These are phyloP conservation scores for Platorchestia sp. DNA, from an alignment of 1,140 invertebrate species.

Conservation along the genomic window DNA sequence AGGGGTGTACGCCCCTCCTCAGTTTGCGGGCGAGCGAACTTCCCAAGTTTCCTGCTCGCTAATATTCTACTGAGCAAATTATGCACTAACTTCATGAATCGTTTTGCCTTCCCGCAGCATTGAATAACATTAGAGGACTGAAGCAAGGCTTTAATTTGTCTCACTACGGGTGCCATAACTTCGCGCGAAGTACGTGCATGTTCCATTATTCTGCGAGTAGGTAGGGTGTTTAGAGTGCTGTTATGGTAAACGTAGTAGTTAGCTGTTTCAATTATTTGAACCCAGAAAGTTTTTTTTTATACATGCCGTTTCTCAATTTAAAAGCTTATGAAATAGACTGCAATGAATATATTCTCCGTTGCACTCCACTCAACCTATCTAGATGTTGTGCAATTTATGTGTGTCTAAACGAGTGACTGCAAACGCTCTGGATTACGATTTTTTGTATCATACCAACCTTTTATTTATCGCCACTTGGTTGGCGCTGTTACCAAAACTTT, in stretches of 20 bases:
- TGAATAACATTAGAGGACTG: conserved; percentile 46
- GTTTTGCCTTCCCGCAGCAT: conserved; percentile 23
- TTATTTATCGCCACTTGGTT: not conserved
- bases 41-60: conserved; percentile 49
- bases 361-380: not conserved
- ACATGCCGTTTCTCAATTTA: not conserved
- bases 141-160: conserved; percentile 12
- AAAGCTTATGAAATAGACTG: not conserved
- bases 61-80: conserved; percentile 53
- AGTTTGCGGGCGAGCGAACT: conserved; percentile 32
- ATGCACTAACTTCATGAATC: conserved; percentile 55
- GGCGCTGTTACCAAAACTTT: not conserved
- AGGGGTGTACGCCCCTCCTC: conserved; percentile 39
- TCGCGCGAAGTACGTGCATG: not conserved
- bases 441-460: not conserved
- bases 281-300: not conserved
- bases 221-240: not conserved
- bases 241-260: not conserved
- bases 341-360: not conserved
- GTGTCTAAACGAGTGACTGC: not conserved
- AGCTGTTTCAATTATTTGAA: not conserved
- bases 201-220: not conserved
- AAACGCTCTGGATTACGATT: not conserved
- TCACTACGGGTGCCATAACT: conserved; percentile 11
- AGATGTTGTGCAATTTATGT: not conserved